phyloP scores from a whole-genome alignment of 2,797 vertebrate species.

The Anas capensis region DNA sequence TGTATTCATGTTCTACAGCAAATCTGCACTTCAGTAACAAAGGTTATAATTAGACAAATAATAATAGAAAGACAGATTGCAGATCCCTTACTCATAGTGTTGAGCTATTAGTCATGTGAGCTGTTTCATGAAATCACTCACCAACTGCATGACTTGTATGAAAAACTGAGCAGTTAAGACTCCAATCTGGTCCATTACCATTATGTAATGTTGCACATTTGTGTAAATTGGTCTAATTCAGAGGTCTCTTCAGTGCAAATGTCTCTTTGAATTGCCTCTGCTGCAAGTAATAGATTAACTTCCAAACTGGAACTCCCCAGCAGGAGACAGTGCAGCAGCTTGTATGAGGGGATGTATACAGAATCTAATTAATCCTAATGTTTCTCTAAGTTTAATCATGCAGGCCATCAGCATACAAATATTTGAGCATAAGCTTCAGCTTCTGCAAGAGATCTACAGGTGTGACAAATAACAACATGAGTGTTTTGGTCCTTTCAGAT shows the following conservation, averaged over 20 bases:
- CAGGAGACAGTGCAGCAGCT: neutral
- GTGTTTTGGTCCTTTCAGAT: neutral
- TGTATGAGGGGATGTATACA: neutral
- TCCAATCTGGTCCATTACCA: slow-evolving; percentile 19
- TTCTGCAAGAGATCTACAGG: neutral
- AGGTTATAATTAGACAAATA: slow-evolving; percentile 22
- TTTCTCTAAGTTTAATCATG: slow-evolving; percentile 18
- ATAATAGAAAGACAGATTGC: slow-evolving; percentile 27
- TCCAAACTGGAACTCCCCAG: neutral
- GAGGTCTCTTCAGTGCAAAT: neutral
- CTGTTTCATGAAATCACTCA: slow-evolving; percentile 5
- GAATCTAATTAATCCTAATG: slow-evolving; percentile 1
- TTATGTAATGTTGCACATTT: neutral
- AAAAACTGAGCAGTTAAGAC: slow-evolving; percentile 41
- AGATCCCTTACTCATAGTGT: slow-evolving; percentile 27
- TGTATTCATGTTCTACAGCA: neutral
- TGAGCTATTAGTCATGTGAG: slow-evolving; percentile 41
- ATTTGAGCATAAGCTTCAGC: slow-evolving; percentile 6
- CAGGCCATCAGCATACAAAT: slow-evolving; percentile 20
- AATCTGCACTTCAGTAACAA: neutral
- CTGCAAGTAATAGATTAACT: neutral
- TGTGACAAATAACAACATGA: neutral
- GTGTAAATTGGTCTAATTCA: slow-evolving; percentile 13
- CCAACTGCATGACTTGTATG: neutral
- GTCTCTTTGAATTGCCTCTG: neutral